Evolutionary conservation across 2,888 invertebrate species (phyloP), one percentile per base, ranked within the genome.

Genomic region (Tipula vernalis): DNA sequence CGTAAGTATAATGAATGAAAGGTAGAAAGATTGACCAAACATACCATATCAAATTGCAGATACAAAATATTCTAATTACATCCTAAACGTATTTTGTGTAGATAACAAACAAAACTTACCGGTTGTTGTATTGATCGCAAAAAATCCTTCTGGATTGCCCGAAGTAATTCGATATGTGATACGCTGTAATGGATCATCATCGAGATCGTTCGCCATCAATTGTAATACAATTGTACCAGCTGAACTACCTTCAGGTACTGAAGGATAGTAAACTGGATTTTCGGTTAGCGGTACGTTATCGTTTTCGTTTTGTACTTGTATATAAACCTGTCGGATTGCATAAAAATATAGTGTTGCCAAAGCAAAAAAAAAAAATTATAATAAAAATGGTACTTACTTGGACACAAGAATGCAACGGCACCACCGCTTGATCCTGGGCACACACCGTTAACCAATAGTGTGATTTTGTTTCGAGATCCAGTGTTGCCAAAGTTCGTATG

Each of bases 381-480:
- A 15, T 18, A 83, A 83, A 85, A 85, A 6, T 13, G 39, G 39
- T 71, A n/a, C 51, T 87, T 88, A 96, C 96, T 94, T 98, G 96
- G 13, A 97, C 94, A 90, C 96, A 96, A 57, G 97, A 94, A 90
- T 95, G 95, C 13, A 96, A 93, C 1, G 98, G 97, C 39, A 97
- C 96, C 18, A 97, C 95, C 0, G 97, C 98, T 89, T 96, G 95
- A 92, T 99, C 99, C 90, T 97, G 96, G 4, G 98, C 98, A 91
- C 96, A 96, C 87, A 98, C 95, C 8, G 98, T 98, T 88, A 99
- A 92, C 99, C 99, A 99, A 92, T 98, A 98, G 90, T 96, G 95
- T 47, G 95, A 92, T 89, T 95, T 95, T 2, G 95, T 94, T 93
- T 99, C 99, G 87, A 98, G 94, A 92, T 99, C 99, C 89, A 99